Percentiles rank a stretch among this genome's conserved stretches.
Evolutionary conservation across 2,113 vertebrate species (phyloP).

Genomic region (Dipodomys ordii): DNA sequence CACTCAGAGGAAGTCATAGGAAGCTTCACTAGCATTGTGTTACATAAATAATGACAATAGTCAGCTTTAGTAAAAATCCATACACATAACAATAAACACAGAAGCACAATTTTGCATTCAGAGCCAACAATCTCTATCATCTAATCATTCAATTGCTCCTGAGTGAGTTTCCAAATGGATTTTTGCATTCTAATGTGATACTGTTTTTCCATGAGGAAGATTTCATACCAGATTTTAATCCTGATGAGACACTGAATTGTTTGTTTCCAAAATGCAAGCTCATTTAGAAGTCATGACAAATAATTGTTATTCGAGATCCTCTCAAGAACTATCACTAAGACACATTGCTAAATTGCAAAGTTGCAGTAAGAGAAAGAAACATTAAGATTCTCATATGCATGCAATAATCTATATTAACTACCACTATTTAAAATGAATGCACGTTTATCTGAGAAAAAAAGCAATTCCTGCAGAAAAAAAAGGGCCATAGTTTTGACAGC

Average conservation of each 20-base stretch:
- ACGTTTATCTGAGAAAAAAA: neutral
- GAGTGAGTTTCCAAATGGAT: neutral
- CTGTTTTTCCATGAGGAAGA: neutral
- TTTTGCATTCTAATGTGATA: conserved; percentile 1
- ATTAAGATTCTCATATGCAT: neutral
- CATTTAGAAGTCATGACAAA: neutral
- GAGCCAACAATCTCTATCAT: neutral
- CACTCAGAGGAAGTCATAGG: neutral
- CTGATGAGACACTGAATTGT: neutral
- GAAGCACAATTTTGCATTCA: neutral
- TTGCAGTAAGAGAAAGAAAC: neutral
- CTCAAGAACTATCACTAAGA: neutral
- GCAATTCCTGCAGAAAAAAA: neutral
- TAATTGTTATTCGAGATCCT: conserved; percentile 5
- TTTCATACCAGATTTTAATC: neutral
- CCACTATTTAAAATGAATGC: neutral
- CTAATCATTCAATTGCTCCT: neutral
- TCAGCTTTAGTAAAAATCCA: neutral
- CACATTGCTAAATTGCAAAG: neutral
- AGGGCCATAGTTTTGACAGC: neutral
- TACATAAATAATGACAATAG: neutral
- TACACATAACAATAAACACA: neutral
- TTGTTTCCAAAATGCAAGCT: conserved; percentile 14
- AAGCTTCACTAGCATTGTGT: neutral
- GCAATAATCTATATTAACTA: neutral